These are phyloP conservation scores for Siniperca knerii DNA, from an alignment of 2,113 vertebrate genomes.

Conservation along the genomic window DNA sequence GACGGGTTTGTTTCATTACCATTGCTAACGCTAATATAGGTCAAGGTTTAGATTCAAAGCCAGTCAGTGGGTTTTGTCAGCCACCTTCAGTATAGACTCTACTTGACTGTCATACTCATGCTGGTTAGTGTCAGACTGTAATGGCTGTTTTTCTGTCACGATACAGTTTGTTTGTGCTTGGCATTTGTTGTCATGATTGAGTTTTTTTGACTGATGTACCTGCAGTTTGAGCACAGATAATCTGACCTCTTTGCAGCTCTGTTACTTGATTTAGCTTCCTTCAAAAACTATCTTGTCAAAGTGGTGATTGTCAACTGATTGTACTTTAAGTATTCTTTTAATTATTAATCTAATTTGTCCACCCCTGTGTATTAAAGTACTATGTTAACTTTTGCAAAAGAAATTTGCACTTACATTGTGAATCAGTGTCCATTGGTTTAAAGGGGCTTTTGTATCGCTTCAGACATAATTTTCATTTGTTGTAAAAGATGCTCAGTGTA, in stretches of 20 bases:
- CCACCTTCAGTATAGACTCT: not conserved
- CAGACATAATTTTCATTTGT: not conserved
- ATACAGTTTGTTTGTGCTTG: not conserved
- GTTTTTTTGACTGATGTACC: not conserved
- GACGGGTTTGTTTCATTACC: not conserved
- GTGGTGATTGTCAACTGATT: not conserved
- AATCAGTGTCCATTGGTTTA: not conserved
- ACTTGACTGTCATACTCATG: not conserved
- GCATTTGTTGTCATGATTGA: not conserved
- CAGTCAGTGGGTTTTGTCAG: not conserved
- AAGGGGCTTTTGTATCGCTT: conserved; percentile 13
- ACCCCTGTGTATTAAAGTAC: not conserved
- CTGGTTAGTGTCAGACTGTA: not conserved
- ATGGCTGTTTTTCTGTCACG: not conserved
- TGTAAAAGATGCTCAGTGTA: not conserved
- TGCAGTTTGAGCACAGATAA: not conserved
- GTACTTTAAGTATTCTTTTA: not conserved
- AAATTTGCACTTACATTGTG: conserved; percentile 7
- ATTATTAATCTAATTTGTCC: too few relatives aligned
- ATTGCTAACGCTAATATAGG: not conserved
- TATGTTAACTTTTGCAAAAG: not conserved
- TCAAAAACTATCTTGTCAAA: not conserved
- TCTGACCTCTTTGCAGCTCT: not conserved
- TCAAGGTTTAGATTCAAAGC: not conserved
- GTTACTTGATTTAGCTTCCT: not conserved